Evolutionary conservation across 1,140 invertebrate species (phyloP).

Genomic region (Caerostris darwini): DNA sequence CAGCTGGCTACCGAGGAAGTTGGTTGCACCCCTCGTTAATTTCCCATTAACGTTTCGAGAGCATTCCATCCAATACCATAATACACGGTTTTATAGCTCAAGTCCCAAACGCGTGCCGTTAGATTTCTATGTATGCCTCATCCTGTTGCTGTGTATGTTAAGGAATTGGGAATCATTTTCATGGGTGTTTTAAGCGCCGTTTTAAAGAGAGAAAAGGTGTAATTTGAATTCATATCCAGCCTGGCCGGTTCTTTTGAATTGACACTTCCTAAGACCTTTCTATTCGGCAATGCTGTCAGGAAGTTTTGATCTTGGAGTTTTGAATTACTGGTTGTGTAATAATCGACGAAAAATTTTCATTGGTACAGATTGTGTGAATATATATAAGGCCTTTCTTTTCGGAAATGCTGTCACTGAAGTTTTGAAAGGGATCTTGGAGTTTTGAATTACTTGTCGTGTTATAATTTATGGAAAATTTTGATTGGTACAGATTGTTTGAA

Average conservation of each 20-base stretch:
- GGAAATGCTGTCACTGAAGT: too few species aligned
- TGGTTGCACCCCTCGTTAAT: conserved; percentile 68
- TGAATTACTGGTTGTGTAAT: too few species aligned
- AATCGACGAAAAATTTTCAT: too few species aligned
- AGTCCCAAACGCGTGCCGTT: conserved; percentile 11
- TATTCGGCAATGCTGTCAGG: too few species aligned
- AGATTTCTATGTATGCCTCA: not conserved
- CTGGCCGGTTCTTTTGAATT: not conserved
- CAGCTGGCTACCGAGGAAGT: conserved; percentile 42
- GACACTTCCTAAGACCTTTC: not conserved
- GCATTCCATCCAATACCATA: conserved; percentile 47
- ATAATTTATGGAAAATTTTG: too few species aligned
- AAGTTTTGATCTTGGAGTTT: too few species aligned
- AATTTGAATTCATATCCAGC: not conserved
- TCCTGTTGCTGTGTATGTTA: not conserved
- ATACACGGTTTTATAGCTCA: conserved; percentile 52
- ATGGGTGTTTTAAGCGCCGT: not conserved
- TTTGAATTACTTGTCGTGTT: too few species aligned
- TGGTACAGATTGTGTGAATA: too few species aligned
- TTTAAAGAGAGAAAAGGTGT: not conserved
- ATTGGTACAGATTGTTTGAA: too few species aligned
- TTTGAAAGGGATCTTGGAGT: too few species aligned
- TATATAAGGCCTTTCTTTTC: too few species aligned
- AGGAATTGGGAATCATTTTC: not conserved
- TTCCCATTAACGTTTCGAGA: conserved; percentile 65